These are phyloP conservation scores for Glyptemys insculpta DNA, from an alignment of 2,797 vertebrate species.

Conservation along the genomic window DNA sequence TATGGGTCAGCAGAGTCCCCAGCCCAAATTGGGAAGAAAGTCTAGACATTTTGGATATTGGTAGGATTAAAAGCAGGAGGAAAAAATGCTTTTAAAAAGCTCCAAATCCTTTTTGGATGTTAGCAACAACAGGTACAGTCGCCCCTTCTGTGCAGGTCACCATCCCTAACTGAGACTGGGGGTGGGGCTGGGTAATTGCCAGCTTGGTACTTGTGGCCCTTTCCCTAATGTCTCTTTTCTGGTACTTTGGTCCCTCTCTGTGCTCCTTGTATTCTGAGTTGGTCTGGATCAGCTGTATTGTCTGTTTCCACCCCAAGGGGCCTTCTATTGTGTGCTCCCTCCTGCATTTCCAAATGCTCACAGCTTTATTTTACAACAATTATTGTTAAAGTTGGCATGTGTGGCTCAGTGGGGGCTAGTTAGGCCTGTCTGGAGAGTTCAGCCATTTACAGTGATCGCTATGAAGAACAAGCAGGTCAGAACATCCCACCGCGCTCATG, in stretches of 20 bases:
- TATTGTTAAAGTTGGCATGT: neutral
- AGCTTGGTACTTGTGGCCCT: too few relatives aligned
- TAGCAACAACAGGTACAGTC: too few relatives aligned
- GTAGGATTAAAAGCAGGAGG: neutral
- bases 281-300: neutral
- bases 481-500: neutral
- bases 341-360: neutral
- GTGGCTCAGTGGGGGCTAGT: neutral
- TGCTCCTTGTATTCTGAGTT: neutral
- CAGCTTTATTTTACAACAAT: neutral
- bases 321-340: neutral
- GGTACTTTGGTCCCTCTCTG: neutral
- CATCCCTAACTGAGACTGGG: too few relatives aligned
- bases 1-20: neutral
- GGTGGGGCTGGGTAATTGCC: too few relatives aligned
- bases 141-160: too few relatives aligned
- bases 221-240: neutral
- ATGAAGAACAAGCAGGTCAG: neutral
- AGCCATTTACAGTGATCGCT: neutral
- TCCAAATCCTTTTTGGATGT: neutral
- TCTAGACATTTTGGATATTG: neutral
- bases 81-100: neutral
- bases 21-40: neutral
- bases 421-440: neutral
- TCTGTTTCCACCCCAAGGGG: neutral